phyloP scores from a whole-genome alignment of 2,797 vertebrate species.

The Fratercula arctica region DNA sequence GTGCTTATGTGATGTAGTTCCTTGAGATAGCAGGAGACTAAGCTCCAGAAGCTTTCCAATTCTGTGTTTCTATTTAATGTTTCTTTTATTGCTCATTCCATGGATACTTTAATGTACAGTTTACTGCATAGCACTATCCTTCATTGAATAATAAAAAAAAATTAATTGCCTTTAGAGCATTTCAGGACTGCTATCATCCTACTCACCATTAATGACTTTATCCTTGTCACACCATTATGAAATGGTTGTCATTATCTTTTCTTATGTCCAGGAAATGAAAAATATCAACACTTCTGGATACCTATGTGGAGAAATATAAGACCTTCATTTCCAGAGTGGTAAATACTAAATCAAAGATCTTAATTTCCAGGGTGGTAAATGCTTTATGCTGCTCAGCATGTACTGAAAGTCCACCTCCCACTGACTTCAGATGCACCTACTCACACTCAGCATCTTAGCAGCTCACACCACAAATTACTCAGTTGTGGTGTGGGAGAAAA shows the following conservation, averaged over 20 bases:
- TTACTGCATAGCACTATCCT: neutral
- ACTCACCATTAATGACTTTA: neutral
- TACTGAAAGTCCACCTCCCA: neutral
- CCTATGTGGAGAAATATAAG: neutral
- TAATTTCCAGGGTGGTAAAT: neutral
- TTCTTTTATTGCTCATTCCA: neutral
- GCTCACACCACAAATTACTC: conserved; percentile 6
- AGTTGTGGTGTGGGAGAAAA: conserved; percentile 7
- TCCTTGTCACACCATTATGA: neutral
- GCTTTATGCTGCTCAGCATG: neutral
- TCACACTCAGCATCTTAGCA: neutral
- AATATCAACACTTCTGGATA: neutral
- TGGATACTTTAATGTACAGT: neutral
- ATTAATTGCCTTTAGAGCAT: neutral
- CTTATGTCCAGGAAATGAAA: neutral
- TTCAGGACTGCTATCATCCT: conserved; percentile 1
- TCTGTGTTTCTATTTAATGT: neutral
- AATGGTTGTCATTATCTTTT: neutral
- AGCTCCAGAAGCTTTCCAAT: neutral
- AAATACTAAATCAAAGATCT: neutral
- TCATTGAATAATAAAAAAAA: neutral
- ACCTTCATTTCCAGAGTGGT: neutral
- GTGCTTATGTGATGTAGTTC: neutral
- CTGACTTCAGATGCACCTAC: conserved; percentile 15
- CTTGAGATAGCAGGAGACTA: neutral